Evolutionary conservation across 1,140 invertebrate genomes (phyloP).

Genomic region (Pissodes strobi): DNA sequence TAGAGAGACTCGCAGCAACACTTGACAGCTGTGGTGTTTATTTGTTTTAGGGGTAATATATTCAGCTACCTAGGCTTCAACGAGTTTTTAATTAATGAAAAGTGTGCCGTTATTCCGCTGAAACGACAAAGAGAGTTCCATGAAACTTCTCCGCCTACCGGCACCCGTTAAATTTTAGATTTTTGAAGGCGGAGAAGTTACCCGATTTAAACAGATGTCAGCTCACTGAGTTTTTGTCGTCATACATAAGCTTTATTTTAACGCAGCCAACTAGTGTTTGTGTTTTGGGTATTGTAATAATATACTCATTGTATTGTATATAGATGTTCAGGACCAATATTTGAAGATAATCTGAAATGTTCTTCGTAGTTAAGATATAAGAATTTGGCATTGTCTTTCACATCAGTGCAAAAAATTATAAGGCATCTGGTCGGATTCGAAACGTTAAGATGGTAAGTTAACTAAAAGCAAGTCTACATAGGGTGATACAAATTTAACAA

Average conservation of each 20-base stretch:
- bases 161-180: conserved; percentile 29
- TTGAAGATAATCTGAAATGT: no score
- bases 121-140: not conserved
- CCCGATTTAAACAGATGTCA: conserved; percentile 20
- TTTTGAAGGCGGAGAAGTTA: conserved; percentile 25
- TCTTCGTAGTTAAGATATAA: no score
- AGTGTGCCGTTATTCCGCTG: conserved; percentile 19
- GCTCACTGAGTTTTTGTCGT: not conserved
- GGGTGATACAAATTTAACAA: no score
- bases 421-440: no score
- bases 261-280: not conserved
- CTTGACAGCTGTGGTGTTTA: conserved; percentile 30
- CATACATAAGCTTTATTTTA: conserved; percentile 4
- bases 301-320: not conserved
- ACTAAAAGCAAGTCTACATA: no score
- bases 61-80: conserved; percentile 31
- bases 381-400: no score
- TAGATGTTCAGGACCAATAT: no score
- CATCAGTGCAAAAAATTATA: no score
- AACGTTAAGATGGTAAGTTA: no score
- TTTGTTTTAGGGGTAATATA: conserved; percentile 30
- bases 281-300: no score
- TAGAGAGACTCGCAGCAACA: conserved; percentile 17
- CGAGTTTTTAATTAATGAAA: conserved; percentile 33
- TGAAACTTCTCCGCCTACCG: conserved; percentile 17